Base-by-base conservation (phyloP, 1,140 invertebrate genomes). In the Diorhabda sublineata region DNA sequence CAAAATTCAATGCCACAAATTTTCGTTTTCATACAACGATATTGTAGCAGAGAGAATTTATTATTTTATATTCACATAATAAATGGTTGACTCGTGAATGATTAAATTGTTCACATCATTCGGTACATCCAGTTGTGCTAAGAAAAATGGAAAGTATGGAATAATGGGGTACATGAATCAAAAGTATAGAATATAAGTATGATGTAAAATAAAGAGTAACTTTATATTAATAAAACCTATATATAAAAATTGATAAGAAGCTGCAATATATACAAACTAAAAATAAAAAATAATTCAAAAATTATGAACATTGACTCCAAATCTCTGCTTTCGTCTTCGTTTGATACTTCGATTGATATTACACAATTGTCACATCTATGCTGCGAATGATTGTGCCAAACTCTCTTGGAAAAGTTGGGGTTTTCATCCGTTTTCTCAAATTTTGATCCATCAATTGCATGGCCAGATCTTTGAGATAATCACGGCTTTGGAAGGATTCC, bases 161-260 rank as follows among this genome's bases (percentile, higher is more conserved):
- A 57, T 57, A 7, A 57, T 9, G 56, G 56, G 11, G 56, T 57
- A 57, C 5, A 57, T 3, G 11, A 57, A 57, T 11, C 3, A 57
- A 57, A 57, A 3, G 56, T 57, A 57, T 57, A 57, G 56, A 11
- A 57, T 57, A 57, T 57, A 57, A 26, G 56, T 11, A 57, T 57
- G 56, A 57, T 9, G 56, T 57, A 7, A 57, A 57, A 56, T 56
- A 64, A 52, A 42, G 61, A 45, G 5, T 58, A 60, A 5, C 63
- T 61, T 41, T 64, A 42, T 45, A 64, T 61, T 42, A 69, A 69
- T 8, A 65, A 69, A 3, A 11, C 42, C n/a, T 42, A 65, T 11
- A 7, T 60, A 57, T 47, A 42, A 58, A 65, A 56, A 56, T 65
- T 58, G 61, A 44, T 42, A 61, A 69, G 6, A 65, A 65, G 3